Evolutionary conservation across 2,113 vertebrate genomes (phyloP), one percentile per base, ranked within the genome.

Genomic region (Halcyon malimbica): DNA sequence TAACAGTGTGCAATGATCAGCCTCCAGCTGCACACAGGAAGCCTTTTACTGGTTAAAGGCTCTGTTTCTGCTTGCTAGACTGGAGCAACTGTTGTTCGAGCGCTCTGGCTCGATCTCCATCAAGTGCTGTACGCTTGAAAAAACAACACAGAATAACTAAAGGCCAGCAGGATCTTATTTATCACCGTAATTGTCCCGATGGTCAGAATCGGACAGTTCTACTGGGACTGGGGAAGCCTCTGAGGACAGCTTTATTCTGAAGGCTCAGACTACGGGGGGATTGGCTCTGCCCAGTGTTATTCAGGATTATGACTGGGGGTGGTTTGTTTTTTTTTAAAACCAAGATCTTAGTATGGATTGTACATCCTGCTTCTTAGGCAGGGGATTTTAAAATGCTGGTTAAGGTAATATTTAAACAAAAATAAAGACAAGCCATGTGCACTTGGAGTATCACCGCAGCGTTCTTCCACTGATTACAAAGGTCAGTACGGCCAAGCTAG

Each of bases 1-100:
- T 1, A 5, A 12, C 37, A 29, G 57, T 53, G 13, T 1, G 9
- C 5, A 5, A 4, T 4, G 2, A 9, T n/a, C 68, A 7, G 9
- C 28, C 37, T 63, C 54, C 69, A 28, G 44, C 2, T 29, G 51
- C 56, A 29, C 59, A 33, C 7, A 5, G 0, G 2, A 50, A 33
- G 29, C 6, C 33, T 29, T 37, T 18, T 1, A 29, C 31, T 3
- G 10, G 6, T 8, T 5, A 1, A 42, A 35, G 5, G 6, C 59
- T 5, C 1, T 2, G 64, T 71, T 51, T 26, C 2, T 14, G 62
- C 71, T n/a, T 4, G 46, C 37, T 20, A 54, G 54, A 9, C 78
- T 7, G 10, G 8, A 25, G 2, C 59, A 31, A 59, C 41, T 25
- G 24, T 13, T 19, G 25, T 28, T 16, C 13, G 26, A 53, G 51